phyloP scores from a whole-genome alignment of 2,797 vertebrate genomes.

The Miichthys miiuy region DNA sequence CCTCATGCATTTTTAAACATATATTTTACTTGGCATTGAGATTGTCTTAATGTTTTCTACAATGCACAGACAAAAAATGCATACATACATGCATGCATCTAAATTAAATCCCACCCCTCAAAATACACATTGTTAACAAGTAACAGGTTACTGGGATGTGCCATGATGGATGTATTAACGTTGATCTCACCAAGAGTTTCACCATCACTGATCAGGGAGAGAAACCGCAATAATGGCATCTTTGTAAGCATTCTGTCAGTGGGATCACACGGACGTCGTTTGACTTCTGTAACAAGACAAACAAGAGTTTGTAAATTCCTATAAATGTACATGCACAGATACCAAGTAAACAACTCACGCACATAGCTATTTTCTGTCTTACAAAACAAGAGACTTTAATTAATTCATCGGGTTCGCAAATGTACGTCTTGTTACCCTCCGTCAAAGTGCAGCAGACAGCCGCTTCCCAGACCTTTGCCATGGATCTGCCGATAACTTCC shows the following conservation, averaged over 20 bases:
- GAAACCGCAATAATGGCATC: constrained; percentile 79
- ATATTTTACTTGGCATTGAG: background rate
- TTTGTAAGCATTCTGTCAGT: constrained; percentile 49
- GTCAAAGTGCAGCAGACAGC: background rate
- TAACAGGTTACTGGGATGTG: background rate
- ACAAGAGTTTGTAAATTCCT: background rate
- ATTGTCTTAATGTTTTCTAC: background rate
- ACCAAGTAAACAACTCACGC: background rate
- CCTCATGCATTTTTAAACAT: background rate
- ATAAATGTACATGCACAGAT: background rate
- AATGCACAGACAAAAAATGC: background rate
- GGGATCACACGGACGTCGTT: constrained; percentile 66
- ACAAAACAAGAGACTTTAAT: background rate
- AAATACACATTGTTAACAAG: background rate
- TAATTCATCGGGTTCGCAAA: background rate
- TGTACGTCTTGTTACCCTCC: background rate
- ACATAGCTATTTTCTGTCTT: too few relatives aligned
- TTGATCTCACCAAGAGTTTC: constrained; percentile 77
- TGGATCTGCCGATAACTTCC: background rate
- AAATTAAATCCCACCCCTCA: background rate
- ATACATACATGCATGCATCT: background rate
- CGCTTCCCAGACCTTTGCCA: background rate
- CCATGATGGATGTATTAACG: background rate
- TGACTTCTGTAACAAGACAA: constrained; percentile 68
- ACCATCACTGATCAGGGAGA: constrained; percentile 78